Evolutionary conservation across 2,797 vertebrate species (phyloP), one percentile per base, ranked within the genome.

Genomic region (Notoglanidium macrostoma): DNA sequence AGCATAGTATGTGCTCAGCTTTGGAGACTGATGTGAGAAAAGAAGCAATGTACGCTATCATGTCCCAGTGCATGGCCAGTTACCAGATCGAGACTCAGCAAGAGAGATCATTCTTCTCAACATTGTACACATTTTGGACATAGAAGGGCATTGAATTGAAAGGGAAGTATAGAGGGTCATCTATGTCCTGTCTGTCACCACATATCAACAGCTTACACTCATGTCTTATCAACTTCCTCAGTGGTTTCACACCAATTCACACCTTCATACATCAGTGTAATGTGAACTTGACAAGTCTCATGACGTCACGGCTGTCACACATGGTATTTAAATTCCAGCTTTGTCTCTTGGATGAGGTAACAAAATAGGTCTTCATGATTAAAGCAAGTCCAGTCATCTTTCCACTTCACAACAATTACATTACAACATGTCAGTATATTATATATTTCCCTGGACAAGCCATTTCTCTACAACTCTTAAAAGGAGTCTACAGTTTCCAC

Each of bases 171-270:
- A 57, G 19, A 78, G 15, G 29, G 17, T 78, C 15, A 55, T 32
- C 10, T 21, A 6, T 40, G 21, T 40, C 29, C 9, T 23, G 21
- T 23, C 77, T 23, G 29, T 35, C 51, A 78, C 8, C 19, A 57
- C n/a, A 23, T 55, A 35, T 29, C 49, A 76, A 29, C 73, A 76
- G 73, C 49, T 76, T 17, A 76, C 49, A 29, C 12, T 76, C 49
- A 29, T 74, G 40, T 73, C 10, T 4, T 73, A 49, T 74, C 40
- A 73, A 11, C 72, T 73, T n/a, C 11, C 26, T 4, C 11, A 76
- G 5, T 77, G 49, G 54, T 79, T 79, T 79, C 51, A 59, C 29
- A 59, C 51, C 77, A 44, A 40, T 23, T 79, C 19, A 80, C 55
- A 44, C 35, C 51, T 44, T n/a, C 49, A 54, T 29, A 9, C 26